These are phyloP conservation scores for Platycercus adscitus DNA, from an alignment of 2,113 vertebrate species.

Conservation along the genomic window DNA sequence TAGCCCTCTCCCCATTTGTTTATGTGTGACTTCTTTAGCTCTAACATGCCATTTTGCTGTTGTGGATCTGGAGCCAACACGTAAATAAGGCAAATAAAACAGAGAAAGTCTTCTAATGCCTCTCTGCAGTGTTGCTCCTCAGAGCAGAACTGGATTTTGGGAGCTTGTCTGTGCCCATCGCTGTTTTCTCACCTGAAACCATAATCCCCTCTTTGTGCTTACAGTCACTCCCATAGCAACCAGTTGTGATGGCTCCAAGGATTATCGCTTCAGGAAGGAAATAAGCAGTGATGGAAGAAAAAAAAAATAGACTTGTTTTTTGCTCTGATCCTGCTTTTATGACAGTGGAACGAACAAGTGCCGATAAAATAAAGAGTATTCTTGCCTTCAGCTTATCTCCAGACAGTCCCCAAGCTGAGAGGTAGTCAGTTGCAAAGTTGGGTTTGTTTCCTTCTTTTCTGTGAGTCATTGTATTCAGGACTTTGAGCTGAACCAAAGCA, in stretches of 20 bases:
- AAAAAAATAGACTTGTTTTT: not conserved
- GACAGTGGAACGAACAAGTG: not conserved
- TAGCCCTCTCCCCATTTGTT: not conserved
- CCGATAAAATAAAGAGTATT: not conserved
- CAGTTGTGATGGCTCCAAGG: slow-evolving; percentile 21
- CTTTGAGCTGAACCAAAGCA: not conserved
- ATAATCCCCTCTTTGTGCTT: slow-evolving; percentile 54
- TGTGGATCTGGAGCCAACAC: not conserved
- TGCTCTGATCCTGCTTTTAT: not conserved
- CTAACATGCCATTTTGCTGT: not conserved
- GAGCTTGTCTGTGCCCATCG: not conserved
- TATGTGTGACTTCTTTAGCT: not conserved
- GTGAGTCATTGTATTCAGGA: not conserved
- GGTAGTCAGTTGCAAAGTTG: not conserved
- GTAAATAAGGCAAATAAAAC: not conserved
- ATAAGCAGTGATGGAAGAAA: not conserved
- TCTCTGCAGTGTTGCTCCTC: not conserved
- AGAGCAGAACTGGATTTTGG: not conserved
- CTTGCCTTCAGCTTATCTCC: not conserved
- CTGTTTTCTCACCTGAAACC: slow-evolving; percentile 56
- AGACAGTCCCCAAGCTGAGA: not conserved
- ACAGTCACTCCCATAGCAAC: slow-evolving; percentile 60
- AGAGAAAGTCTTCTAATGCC: not conserved
- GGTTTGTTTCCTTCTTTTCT: slow-evolving; percentile 2
- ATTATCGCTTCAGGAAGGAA: slow-evolving; percentile 43